Conservation (phyloP, 2,888 invertebrate genomes). For the Ectemnius continuus region DNA sequence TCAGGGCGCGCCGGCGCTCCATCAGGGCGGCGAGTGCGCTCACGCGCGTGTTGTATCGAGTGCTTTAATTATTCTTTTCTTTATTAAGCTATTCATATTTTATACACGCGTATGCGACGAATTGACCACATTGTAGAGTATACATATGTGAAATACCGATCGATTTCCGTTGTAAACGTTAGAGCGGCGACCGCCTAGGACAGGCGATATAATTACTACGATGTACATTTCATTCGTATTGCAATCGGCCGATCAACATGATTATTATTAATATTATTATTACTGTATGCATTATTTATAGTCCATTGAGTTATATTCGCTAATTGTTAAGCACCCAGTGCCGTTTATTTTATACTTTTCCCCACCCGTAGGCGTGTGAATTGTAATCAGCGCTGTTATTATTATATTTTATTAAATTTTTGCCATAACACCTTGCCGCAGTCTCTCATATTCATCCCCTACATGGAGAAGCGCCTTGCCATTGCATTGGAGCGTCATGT, state of each 20-base stretch:
- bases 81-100: conserved; percentile 38
- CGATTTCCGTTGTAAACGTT: conserved; percentile 31
- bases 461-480: conserved; percentile 14
- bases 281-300: conserved; percentile 61
- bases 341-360: conserved; percentile 61
- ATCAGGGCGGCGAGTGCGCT: conserved; percentile 24
- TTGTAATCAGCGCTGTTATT: conserved; percentile 58
- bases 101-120: conserved; percentile 6
- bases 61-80: conserved; percentile 57
- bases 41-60: conserved; percentile 48
- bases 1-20: conserved; percentile 43
- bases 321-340: conserved; percentile 61
- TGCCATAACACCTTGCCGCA: conserved; percentile 60
- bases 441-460: conserved; percentile 42
- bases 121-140: no score
- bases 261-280: conserved; percentile 45
- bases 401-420: conserved; percentile 68
- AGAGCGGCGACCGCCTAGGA: conserved; percentile 33
- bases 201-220: conserved; percentile 30
- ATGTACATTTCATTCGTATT: conserved; percentile 59
- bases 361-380: conserved; percentile 53
- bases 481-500: neutral
- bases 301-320: conserved; percentile 54
- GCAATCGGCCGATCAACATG: conserved; percentile 38
- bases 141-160: conserved; percentile 6